Evolutionary conservation across 2,888 invertebrate species (phyloP).

Genomic region (Hypsopygia costalis): DNA sequence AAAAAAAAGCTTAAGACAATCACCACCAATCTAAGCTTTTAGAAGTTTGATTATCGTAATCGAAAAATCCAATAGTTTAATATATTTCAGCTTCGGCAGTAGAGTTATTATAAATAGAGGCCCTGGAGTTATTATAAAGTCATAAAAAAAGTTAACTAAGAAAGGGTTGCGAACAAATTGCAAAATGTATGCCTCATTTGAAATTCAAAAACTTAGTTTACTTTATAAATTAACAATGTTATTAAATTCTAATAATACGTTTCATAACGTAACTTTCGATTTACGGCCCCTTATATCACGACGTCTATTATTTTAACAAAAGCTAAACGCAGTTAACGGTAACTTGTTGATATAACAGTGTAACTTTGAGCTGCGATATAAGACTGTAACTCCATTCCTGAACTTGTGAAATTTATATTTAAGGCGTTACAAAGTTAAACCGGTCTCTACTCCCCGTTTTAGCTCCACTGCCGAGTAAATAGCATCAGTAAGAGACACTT

Average conservation of each 20-base stretch:
- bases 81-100: no score
- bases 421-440: conserved; percentile 69
- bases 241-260: not conserved
- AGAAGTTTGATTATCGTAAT: no score
- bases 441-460: conserved; percentile 54
- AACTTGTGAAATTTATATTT: conserved; percentile 73
- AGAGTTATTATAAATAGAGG: no score
- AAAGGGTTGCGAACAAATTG: not conserved
- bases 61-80: no score
- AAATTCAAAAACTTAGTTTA: not conserved
- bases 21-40: no score
- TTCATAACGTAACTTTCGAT: not conserved
- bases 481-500: conserved; percentile 53
- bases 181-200: not conserved
- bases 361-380: conserved; percentile 53
- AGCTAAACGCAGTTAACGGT: conserved; percentile 42
- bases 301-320: conserved; percentile 32
- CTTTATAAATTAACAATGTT: not conserved
- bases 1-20: no score
- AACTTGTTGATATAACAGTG: conserved; percentile 53
- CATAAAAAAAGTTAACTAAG: not conserved
- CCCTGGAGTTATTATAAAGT: not conserved
- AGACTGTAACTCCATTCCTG: conserved; percentile 57
- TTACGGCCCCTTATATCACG: not conserved
- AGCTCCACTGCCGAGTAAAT: conserved; percentile 24